phyloP scores from a whole-genome alignment of 1,140 invertebrate species.

The Danaus plexippus region DNA sequence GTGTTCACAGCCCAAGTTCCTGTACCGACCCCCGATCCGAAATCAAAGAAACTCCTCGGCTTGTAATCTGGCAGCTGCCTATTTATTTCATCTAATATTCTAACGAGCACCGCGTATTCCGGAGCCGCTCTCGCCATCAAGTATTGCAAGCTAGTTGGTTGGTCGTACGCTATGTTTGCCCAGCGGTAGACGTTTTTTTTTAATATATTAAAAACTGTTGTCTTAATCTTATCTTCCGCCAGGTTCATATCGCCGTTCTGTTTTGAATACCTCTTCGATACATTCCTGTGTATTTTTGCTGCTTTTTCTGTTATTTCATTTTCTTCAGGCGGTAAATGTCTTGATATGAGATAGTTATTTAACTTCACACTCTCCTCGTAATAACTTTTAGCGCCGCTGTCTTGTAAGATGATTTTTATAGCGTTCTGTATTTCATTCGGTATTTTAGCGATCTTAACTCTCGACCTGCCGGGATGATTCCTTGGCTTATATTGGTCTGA shows the following conservation, averaged over 20 bases:
- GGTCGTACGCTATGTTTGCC: conserved; percentile 80
- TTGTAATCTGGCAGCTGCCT: conserved; percentile 76
- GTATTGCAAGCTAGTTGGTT: conserved; percentile 77
- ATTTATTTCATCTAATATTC: conserved; percentile 83
- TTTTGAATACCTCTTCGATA: conserved; percentile 50
- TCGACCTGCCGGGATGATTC: conserved; percentile 77
- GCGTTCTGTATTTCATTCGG: conserved; percentile 74
- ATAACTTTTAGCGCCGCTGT: conserved; percentile 71
- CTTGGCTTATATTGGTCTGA: conserved; percentile 75
- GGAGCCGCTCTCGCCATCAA: conserved; percentile 77
- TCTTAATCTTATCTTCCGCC: conserved; percentile 54
- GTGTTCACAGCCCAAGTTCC: conserved; percentile 84
- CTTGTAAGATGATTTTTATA: conserved; percentile 70
- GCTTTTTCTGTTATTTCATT: conserved; percentile 67
- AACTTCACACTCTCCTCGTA: conserved; percentile 71
- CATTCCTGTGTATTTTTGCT: conserved; percentile 41
- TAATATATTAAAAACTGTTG: conserved; percentile 64
- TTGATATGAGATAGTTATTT: conserved; percentile 73
- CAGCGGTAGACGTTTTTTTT: conserved; percentile 78
- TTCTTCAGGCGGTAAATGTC: conserved; percentile 76
- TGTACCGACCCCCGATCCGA: conserved; percentile 91
- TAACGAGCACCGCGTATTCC: conserved; percentile 82
- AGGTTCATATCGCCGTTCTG: conserved; percentile 40
- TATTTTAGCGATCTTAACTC: conserved; percentile 66
- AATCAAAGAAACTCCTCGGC: conserved; percentile 87